These are phyloP conservation scores for Blastomussa wellsi DNA, from an alignment of 92 coral and sea anemone species.

Conservation along the genomic window DNA sequence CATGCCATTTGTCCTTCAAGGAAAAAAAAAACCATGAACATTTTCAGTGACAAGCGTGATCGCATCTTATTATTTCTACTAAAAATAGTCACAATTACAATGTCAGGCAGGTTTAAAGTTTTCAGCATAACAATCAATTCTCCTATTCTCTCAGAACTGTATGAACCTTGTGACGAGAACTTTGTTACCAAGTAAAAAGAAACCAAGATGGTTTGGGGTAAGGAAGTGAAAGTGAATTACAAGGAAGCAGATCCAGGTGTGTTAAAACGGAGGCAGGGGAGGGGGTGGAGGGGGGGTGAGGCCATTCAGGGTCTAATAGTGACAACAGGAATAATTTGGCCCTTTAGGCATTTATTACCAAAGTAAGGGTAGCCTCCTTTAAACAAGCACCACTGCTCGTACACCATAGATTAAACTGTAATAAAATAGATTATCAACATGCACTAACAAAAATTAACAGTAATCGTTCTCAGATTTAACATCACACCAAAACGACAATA, in stretches of 20 bases:
- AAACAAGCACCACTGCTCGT: no score
- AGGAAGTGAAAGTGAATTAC: background rate
- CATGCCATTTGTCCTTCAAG: constrained; percentile 16
- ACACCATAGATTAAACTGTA: background rate
- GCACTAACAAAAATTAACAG: background rate
- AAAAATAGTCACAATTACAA: background rate
- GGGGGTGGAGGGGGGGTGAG: background rate
- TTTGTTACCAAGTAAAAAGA: background rate
- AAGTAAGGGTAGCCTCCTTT: background rate
- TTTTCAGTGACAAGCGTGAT: background rate
- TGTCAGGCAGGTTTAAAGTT: background rate
- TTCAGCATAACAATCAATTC: background rate
- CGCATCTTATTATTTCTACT: background rate
- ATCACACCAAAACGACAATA: background rate
- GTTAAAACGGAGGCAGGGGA: background rate
- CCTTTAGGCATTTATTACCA: background rate
- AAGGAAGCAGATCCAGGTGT: background rate
- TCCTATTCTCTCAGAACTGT: background rate
- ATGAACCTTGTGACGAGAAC: no score
- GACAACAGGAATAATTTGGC: background rate
- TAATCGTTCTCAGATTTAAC: background rate
- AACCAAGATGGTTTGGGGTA: background rate
- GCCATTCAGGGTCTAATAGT: background rate
- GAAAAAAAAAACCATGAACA: background rate
- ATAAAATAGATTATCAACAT: background rate